Evolutionary conservation across 1,140 invertebrate genomes (phyloP).

Genomic region (Mycetomoellerius zeteki): DNA sequence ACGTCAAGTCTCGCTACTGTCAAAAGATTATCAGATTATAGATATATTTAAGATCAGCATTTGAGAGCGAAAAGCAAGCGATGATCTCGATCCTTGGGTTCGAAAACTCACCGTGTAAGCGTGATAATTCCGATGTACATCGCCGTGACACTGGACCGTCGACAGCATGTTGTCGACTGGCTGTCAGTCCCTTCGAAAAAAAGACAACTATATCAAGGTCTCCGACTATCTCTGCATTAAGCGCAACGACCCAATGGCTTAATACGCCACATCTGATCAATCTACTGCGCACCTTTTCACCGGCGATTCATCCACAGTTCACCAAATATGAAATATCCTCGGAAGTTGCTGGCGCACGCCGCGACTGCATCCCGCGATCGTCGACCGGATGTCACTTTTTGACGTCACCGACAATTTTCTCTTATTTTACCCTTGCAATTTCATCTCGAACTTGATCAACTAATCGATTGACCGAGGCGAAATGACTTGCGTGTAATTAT

Average conservation of each 20-base stretch:
- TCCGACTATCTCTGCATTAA: conserved; percentile 55
- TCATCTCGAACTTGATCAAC: not conserved
- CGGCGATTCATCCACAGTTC: conserved; percentile 9
- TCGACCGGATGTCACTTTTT: not conserved
- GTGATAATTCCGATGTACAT: conserved; percentile 74
- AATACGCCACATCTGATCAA: conserved; percentile 53
- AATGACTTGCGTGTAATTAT: not conserved
- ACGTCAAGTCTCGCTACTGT: conserved; percentile 3
- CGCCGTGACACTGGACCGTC: conserved; percentile 73
- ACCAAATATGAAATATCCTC: not conserved
- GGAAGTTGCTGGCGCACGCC: not conserved
- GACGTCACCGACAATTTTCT: not conserved
- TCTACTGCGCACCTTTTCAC: conserved; percentile 52
- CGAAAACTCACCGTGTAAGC: conserved; percentile 73
- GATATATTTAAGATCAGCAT: conserved; percentile 6
- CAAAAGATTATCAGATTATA: not conserved
- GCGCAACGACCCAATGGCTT: conserved; percentile 41
- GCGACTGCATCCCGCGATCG: conserved; percentile 27
- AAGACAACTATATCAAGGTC: conserved; percentile 38
- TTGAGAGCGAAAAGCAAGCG: not conserved
- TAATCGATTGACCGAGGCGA: not conserved
- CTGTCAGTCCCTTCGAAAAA: conserved; percentile 62
- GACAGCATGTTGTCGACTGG: conserved; percentile 75
- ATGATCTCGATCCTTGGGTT: not conserved
- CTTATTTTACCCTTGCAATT: not conserved